Conservation (phyloP, 2,113 vertebrate genomes). For the Furnarius figulus region DNA sequence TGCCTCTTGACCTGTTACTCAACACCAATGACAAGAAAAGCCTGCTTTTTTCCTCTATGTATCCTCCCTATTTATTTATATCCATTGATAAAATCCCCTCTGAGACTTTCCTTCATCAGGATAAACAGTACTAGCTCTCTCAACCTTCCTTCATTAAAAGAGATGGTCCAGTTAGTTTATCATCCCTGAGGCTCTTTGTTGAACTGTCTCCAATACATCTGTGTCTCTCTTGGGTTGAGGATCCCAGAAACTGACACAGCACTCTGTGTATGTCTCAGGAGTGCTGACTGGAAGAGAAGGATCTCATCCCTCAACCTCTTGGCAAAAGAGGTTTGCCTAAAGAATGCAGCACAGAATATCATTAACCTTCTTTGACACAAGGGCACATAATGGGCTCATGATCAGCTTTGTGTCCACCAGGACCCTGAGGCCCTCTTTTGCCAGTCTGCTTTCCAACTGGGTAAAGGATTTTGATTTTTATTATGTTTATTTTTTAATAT, state of each 20-base stretch:
- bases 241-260: neutral
- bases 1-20: neutral
- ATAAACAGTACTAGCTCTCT: neutral
- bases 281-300: neutral
- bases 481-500: neutral
- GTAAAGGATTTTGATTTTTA: neutral
- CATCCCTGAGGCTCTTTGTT: neutral
- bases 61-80: neutral
- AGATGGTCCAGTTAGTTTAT: neutral
- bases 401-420: neutral
- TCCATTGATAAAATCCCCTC: neutral
- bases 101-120: neutral
- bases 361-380: neutral
- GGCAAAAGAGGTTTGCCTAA: neutral
- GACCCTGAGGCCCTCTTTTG: neutral
- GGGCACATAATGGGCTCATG: neutral
- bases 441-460: neutral
- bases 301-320: neutral
- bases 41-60: neutral
- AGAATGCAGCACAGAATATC: neutral
- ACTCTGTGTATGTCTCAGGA: neutral
- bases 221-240: neutral
- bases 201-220: neutral
- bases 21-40: neutral
- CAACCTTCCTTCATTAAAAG: neutral